Evolutionary conservation across 2,113 vertebrate species (phyloP).

Genomic region (Camelus dromedarius): DNA sequence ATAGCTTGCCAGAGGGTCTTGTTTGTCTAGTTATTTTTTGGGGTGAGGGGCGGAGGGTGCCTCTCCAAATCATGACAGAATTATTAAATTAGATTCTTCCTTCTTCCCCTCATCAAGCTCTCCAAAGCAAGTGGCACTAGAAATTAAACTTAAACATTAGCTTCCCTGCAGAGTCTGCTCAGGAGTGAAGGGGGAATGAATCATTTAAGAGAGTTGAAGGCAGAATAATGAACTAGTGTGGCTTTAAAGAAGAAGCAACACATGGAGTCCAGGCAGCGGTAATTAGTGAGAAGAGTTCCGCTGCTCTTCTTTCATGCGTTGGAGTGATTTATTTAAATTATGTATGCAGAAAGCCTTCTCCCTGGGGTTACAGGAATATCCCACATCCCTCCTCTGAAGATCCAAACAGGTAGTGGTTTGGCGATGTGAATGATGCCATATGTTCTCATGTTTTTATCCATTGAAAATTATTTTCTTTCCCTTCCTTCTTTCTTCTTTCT

Average conservation of each 20-base stretch:
- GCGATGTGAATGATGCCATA: not conserved
- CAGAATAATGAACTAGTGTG: conserved; percentile 69
- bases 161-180: conserved; percentile 71
- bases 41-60: not conserved
- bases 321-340: conserved; percentile 68
- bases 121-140: conserved; percentile 70
- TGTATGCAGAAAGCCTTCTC: conserved; percentile 47
- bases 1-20: not conserved
- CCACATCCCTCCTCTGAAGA: not conserved
- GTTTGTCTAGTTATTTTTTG: not conserved
- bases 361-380: not conserved
- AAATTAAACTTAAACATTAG: conserved; percentile 79
- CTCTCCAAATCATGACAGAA: conserved; percentile 12
- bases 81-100: conserved; percentile 61
- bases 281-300: conserved; percentile 63
- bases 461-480: not conserved
- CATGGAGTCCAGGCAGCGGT: conserved; percentile 21
- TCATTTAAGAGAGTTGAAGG: conserved; percentile 74
- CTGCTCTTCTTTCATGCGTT: not conserved
- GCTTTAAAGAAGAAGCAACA: conserved; percentile 52
- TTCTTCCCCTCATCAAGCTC: conserved; percentile 40
- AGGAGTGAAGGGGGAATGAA: conserved; percentile 62
- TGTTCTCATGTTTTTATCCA: not conserved
- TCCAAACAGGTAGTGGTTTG: conserved; percentile 53
- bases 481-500: not conserved